Base-by-base conservation (phyloP, 2,888 invertebrate species). In the Xanthorhoe spadicearia region DNA sequence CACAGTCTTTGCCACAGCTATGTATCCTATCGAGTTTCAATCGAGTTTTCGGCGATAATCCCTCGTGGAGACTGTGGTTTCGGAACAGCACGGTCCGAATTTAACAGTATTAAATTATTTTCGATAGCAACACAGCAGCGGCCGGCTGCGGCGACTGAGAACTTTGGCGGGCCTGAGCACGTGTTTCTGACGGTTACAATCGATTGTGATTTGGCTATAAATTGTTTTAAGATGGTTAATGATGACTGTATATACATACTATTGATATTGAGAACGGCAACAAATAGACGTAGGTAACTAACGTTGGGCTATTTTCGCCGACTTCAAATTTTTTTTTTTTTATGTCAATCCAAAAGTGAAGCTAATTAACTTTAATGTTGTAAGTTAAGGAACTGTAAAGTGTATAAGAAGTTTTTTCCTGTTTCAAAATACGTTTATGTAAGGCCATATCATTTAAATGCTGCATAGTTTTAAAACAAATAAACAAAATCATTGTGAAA, bases 91-190 rank as follows among this genome's bases (percentile, higher is more conserved):
- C 76, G 74, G 77, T 80, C 80, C 74, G 77, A 83, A 83, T 84
- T 79, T 77, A 81, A 79, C 80, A 76, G 77, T 79, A 84, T 85
- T 83, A 83, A 84, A 84, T 86, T 83, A 85, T 85, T 85, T 86
- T 85, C 83, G 78, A 85, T 81, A 77, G 78, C 76, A 77, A 76
- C 75, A 79, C 78, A 77, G 79, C 77, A 75, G 73, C 75, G 67
- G 68, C 64, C 68, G 69, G 76, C 73, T 73, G 77, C 49, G 46
- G 72, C 69, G 74, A 32, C 65, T 68, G 66, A 66, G 32, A 70
- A 68, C 63, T 70, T 64, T 58, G 61, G 57, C 51, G 18, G 43
- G 15, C 50, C 43, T 3, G 9, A 49, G 52, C 56, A 61, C 49
- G 53, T 49, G 59, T 48, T 59, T 59, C 1, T 51, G 51, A 59